Base-by-base conservation (phyloP, 2,797 vertebrate genomes). In the Argya squamiceps region DNA sequence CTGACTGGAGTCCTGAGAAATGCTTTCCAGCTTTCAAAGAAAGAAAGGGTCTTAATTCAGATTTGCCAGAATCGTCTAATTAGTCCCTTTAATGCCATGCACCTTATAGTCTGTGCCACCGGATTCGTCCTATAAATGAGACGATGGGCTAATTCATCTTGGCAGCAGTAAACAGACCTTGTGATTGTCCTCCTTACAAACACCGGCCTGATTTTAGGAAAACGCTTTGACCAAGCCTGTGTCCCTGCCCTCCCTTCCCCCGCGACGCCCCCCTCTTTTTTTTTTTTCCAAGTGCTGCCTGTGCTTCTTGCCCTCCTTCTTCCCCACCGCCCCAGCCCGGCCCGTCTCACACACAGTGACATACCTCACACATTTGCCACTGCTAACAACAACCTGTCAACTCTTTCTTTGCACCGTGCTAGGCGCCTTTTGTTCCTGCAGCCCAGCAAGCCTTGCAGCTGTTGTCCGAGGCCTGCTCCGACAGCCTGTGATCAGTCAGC, bases 401-500 rank as follows among this genome's bases (percentile, higher is more conserved):
- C 97, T 97, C 97, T 97, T 98, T 97, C 97, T 97, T 96, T 96
- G 97, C 97, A 93, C 97, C 67, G 95, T 97, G 97, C 98, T 97
- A 97, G 96, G 98, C 97, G 95, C 97, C 97, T 97, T 98, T 98
- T 98, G 98, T 98, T 87, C 90, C 93, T 56, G 83, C 96, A 91
- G 98, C 97, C 97, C 96, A 82, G 98, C 97, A 96, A 98, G 98
- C 98, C 98, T 98, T 98, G 98, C 98, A 99, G 98, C 98, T 99
- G 98, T 98, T 98, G 98, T 97, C 97, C 98, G 96, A 97, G 97
- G 97, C 97, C 95, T 96, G 94, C 98, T 98, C 97, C 93, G 96
- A 98, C 98, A 98, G 98, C 97, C 98, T 98, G 97, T 98, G 98
- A 98, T 98, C 98, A 98, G 97, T 98, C 98, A 98, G 98, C 98